phyloP scores from a whole-genome alignment of 2,888 invertebrate genomes.

The Polydrusus pterygomalis region DNA sequence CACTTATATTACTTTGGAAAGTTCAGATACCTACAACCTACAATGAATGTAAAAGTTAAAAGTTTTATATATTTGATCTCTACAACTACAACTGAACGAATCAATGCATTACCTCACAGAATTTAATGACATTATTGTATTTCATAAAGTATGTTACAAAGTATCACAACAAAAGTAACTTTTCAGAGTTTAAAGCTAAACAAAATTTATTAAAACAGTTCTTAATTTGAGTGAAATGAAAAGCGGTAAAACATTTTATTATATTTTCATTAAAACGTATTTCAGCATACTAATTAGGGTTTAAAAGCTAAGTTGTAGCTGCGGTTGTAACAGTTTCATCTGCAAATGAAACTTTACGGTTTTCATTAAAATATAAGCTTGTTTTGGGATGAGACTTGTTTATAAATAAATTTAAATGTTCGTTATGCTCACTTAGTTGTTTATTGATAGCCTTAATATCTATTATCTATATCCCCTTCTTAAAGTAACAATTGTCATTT shows the following conservation, averaged over 20 bases:
- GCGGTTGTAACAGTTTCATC: constrained; percentile 8
- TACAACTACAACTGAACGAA: neutral
- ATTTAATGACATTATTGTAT: too few species aligned
- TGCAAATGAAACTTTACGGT: constrained; percentile 5
- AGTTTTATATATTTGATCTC: neutral
- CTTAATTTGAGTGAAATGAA: neutral
- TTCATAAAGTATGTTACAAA: too few species aligned
- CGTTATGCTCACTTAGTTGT: neutral
- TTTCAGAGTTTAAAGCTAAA: too few species aligned
- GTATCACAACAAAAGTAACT: too few species aligned
- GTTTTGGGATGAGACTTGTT: neutral
- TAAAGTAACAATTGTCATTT: too few species aligned
- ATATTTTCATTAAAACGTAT: constrained; percentile 23
- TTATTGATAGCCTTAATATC: neutral
- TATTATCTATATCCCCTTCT: neutral
- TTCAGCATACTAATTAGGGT: constrained; percentile 19
- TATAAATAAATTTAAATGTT: neutral
- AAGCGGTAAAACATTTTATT: constrained; percentile 21
- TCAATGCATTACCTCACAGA: too few species aligned
- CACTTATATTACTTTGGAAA: too few species aligned
- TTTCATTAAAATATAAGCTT: constrained; percentile 19
- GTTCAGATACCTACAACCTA: too few species aligned
- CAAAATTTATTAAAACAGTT: neutral
- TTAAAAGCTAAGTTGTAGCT: constrained; percentile 18
- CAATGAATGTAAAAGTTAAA: too few species aligned